Percentiles rank a stretch among this genome's conserved stretches.
These are phyloP conservation scores for Trichoplusia ni DNA, from an alignment of 1,140 invertebrate species.

Conservation along the genomic window DNA sequence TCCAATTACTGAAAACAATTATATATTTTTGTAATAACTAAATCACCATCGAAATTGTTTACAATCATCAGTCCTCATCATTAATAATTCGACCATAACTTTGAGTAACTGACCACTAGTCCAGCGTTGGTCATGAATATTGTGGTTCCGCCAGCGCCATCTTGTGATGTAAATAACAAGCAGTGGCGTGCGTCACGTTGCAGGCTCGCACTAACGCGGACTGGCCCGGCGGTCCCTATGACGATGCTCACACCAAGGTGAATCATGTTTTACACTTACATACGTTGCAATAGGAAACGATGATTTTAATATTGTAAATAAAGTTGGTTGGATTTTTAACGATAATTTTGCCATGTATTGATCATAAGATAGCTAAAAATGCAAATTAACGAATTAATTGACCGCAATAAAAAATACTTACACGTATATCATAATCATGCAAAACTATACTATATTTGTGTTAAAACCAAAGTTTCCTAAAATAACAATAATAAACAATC, in stretches of 20 bases:
- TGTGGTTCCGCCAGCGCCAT: conserved; percentile 40
- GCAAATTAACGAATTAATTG: too few species aligned
- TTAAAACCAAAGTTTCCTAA: conserved; percentile 1
- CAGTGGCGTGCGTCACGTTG: conserved; percentile 61
- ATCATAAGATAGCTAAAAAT: too few species aligned
- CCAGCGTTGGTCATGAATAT: neutral
- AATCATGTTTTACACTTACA: conserved; percentile 60
- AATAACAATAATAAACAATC: neutral
- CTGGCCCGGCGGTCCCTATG: conserved; percentile 69
- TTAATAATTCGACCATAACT: too few species aligned
- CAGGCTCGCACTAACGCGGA: conserved; percentile 72
- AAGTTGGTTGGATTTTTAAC: too few species aligned
- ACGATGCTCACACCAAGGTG: conserved; percentile 77
- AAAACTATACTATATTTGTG: neutral
- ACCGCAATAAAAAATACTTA: neutral
- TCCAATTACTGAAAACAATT: too few species aligned
- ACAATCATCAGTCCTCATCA: too few species aligned
- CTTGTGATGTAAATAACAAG: conserved; percentile 77
- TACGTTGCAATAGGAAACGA: conserved; percentile 1
- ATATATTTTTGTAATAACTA: too few species aligned
- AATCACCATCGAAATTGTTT: too few species aligned
- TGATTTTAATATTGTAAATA: too few species aligned
- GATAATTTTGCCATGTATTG: too few species aligned
- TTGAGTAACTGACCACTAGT: too few species aligned
- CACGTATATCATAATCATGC: neutral